These are phyloP conservation scores for Adela reaumurella DNA, from an alignment of 2,888 invertebrate species.

Conservation along the genomic window DNA sequence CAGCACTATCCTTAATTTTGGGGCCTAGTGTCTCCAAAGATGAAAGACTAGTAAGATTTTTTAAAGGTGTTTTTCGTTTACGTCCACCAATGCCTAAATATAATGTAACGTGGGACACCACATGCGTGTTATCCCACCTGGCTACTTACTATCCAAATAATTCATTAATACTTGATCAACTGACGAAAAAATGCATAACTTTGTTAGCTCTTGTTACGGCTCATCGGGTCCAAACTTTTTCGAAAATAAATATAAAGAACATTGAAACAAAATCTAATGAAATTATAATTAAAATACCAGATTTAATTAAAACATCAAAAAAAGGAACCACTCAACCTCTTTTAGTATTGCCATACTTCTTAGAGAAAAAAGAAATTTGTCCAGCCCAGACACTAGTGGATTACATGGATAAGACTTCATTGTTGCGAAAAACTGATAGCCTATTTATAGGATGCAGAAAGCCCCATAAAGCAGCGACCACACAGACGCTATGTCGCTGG, in stretches of 20 bases:
- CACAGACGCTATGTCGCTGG: slow-evolving; percentile 13
- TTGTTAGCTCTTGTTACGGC: slow-evolving; percentile 1
- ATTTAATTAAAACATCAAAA: slow-evolving; percentile 4
- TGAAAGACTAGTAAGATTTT: slow-evolving; percentile 2
- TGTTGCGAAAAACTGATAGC: too few species aligned
- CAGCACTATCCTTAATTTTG: slow-evolving; percentile 5
- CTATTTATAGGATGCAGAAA: slow-evolving; percentile 7
- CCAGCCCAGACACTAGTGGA: too few species aligned
- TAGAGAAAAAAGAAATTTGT: too few species aligned
- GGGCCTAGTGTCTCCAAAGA: slow-evolving; percentile 1
- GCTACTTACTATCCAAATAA: slow-evolving; percentile 1
- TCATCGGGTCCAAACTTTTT: slow-evolving; percentile 1
- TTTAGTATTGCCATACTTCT: slow-evolving; percentile 5
- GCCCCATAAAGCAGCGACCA: slow-evolving; percentile 9
- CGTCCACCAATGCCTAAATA: slow-evolving; percentile 3
- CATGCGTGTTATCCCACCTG: neutral
- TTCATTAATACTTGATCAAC: neutral
- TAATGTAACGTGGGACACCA: slow-evolving; percentile 1
- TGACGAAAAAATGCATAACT: neutral
- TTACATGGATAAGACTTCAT: too few species aligned
- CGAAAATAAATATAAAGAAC: neutral
- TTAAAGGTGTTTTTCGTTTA: slow-evolving; percentile 3
- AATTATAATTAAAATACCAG: slow-evolving; percentile 1
- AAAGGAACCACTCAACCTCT: slow-evolving; percentile 2
- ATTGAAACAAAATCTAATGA: neutral